A percentile compares a stretch with the other conserved stretches of the same genome.
Conservation (phyloP, 2,888 invertebrate species). For the Melanostoma scalare region DNA sequence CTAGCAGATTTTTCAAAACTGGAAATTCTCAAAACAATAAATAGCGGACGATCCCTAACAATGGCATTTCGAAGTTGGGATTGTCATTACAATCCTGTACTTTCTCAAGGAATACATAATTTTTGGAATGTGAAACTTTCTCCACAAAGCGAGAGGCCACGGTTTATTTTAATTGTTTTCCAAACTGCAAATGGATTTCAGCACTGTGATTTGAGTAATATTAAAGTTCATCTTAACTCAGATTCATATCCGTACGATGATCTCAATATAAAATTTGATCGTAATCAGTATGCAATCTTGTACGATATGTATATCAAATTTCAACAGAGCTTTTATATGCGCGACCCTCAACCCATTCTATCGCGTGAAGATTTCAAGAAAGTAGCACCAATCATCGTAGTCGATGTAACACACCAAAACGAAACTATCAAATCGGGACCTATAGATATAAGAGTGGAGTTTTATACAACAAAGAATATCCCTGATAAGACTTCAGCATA, state of each 20-base stretch:
- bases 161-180: conserved; percentile 31
- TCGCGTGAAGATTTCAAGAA: conserved; percentile 67
- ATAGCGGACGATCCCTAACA: conserved; percentile 34
- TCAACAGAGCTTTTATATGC: conserved; percentile 72
- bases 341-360: conserved; percentile 46
- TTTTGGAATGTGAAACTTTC: conserved; percentile 66
- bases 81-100: conserved; percentile 42
- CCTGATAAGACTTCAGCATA: conserved; percentile 74
- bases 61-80: conserved; percentile 56
- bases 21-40: conserved; percentile 51
- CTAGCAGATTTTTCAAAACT: conserved; percentile 53
- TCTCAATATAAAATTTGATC: conserved; percentile 56
- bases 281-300: conserved; percentile 53
- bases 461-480: conserved; percentile 73
- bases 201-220: conserved; percentile 2
- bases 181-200: conserved; percentile 15
- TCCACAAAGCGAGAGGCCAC: conserved; percentile 32
- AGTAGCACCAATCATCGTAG: conserved; percentile 74
- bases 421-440: conserved; percentile 74
- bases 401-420: conserved; percentile 75
- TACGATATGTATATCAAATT: conserved; percentile 48
- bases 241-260: conserved; percentile 66
- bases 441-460: conserved; percentile 75
- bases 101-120: conserved; percentile 37
- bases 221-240: conserved; percentile 58